Percentiles rank a stretch among this genome's conserved stretches.
Conservation (phyloP, 2,797 vertebrate species). For the Ptychadena robeensis region DNA sequence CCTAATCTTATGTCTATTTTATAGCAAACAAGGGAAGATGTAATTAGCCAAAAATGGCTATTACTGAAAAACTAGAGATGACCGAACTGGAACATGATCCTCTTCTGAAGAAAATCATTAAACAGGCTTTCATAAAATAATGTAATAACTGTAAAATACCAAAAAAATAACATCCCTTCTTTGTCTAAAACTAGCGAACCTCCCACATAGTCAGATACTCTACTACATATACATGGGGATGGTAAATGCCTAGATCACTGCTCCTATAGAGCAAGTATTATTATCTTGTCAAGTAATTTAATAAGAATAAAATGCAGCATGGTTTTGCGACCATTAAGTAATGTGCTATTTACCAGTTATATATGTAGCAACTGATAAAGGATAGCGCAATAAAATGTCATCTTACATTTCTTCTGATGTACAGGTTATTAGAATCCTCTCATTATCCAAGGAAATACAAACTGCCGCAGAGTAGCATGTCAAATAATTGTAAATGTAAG, state of each 20-base stretch:
- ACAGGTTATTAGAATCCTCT: conserved; percentile 9
- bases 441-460: conserved; percentile 23
- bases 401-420: conserved; percentile 1
- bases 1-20: too few species aligned
- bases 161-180: neutral
- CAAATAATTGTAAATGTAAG: conserved; percentile 33
- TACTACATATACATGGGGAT: neutral
- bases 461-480: conserved; percentile 13
- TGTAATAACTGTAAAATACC: too few species aligned
- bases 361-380: neutral
- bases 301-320: neutral
- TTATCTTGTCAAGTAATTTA: neutral
- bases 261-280: neutral
- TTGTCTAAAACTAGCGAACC: neutral
- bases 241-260: neutral
- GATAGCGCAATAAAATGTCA: neutral
- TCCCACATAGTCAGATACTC: neutral
- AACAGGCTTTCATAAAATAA: too few species aligned
- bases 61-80: neutral
- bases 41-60: too few species aligned
- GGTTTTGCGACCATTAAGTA: neutral
- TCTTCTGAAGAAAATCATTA: too few species aligned
- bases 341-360: neutral
- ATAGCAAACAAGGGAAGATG: too few species aligned
- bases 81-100: neutral